phyloP scores from a whole-genome alignment of 2,113 vertebrate species.

The Suncus etruscus region DNA sequence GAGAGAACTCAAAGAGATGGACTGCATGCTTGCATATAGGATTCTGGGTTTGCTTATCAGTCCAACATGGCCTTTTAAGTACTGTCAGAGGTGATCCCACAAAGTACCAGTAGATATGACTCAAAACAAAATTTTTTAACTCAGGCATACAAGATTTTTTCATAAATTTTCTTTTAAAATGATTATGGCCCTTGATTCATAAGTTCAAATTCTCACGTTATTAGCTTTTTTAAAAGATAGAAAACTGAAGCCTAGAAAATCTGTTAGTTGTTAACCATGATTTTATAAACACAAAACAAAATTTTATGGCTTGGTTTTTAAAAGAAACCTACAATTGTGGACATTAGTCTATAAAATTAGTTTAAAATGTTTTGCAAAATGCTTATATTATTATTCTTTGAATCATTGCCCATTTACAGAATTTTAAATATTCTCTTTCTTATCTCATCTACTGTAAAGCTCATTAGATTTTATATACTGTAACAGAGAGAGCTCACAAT shows the following conservation, averaged over 20 bases:
- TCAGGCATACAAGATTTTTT: background rate
- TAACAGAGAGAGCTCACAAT: background rate
- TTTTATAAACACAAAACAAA: slow-evolving; percentile 6
- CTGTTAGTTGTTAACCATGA: background rate
- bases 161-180: background rate
- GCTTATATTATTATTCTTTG: background rate
- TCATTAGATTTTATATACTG: background rate
- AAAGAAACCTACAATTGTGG: slow-evolving; percentile 5
- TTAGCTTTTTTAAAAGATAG: slow-evolving; percentile 18
- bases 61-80: no score
- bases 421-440: slow-evolving; percentile 21
- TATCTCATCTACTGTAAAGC: slow-evolving; percentile 6
- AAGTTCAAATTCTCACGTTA: slow-evolving; percentile 44
- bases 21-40: no score
- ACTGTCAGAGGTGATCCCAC: no score
- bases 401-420: background rate
- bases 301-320: slow-evolving; percentile 26
- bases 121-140: background rate
- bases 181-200: slow-evolving; percentile 28
- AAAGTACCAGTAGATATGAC: no score
- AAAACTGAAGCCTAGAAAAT: background rate
- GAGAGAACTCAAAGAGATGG: no score
- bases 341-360: slow-evolving; percentile 1
- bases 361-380: slow-evolving; percentile 39
- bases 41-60: no score